These are phyloP conservation scores for Phymanthus crucifer DNA, from an alignment of 92 coral and sea anemone species.

Conservation along the genomic window DNA sequence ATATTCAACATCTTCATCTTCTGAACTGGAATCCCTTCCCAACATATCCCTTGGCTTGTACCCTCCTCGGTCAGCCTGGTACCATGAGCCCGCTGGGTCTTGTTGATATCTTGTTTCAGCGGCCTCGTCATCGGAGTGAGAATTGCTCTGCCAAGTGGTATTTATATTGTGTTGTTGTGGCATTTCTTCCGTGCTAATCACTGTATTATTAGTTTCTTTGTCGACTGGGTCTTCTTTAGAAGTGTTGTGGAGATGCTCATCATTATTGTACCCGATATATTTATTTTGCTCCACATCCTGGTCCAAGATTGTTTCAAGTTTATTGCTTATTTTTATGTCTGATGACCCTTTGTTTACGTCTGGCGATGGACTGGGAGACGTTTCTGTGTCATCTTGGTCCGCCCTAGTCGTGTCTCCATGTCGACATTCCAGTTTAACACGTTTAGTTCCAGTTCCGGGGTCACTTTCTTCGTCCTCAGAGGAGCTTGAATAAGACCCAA, in stretches of 20 bases:
- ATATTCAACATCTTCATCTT: constrained; percentile 49
- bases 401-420: neutral
- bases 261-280: neutral
- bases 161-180: neutral
- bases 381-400: neutral
- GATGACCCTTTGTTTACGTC: neutral
- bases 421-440: neutral
- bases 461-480: constrained; percentile 35
- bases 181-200: neutral
- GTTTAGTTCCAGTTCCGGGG: neutral
- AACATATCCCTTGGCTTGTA: constrained; percentile 22
- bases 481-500: constrained; percentile 32
- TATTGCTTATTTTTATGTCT: neutral
- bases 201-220: neutral
- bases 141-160: neutral
- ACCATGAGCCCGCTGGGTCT: constrained; percentile 7
- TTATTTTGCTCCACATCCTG: neutral
- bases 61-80: constrained; percentile 17
- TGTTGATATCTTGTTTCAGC: no score
- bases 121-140: neutral
- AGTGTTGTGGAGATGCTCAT: neutral
- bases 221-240: neutral
- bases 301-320: neutral
- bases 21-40: constrained; percentile 78
- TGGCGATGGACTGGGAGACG: neutral